Evolutionary conservation across 2,888 invertebrate species (phyloP).

Genomic region (Herminia tarsipennalis): DNA sequence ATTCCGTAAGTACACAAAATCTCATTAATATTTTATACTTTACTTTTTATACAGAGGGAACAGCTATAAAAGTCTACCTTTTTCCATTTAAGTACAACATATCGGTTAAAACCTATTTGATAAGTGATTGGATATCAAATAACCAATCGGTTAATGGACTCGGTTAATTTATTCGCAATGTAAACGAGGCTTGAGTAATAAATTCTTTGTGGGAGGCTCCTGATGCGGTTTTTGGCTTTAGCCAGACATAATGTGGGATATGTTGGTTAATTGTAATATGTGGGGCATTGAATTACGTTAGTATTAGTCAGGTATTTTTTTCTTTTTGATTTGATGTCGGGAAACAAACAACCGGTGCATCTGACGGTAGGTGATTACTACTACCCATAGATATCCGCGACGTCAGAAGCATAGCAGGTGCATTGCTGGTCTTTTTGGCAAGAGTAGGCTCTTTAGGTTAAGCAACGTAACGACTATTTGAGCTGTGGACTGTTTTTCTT

Average conservation of each 20-base stretch:
- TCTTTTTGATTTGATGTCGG: no score
- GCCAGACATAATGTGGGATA: constrained; percentile 1
- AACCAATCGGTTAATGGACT: constrained; percentile 44
- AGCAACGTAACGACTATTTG: no score
- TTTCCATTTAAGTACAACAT: constrained; percentile 16
- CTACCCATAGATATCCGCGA: no score
- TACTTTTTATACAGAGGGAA: constrained; percentile 15
- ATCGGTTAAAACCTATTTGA: constrained; percentile 18
- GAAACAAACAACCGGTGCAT: no score
- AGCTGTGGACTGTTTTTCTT: no score
- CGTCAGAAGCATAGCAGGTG: no score
- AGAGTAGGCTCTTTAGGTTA: no score
- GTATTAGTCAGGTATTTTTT: no score
- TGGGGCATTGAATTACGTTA: no score
- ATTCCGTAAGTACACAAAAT: constrained; percentile 10
- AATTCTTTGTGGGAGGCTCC: background rate
- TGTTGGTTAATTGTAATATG: no score
- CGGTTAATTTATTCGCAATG: constrained; percentile 41
- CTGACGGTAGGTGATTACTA: no score
- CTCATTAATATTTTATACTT: constrained; percentile 20
- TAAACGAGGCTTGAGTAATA: constrained; percentile 16
- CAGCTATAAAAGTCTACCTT: constrained; percentile 26
- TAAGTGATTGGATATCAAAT: constrained; percentile 40
- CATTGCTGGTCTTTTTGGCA: no score
- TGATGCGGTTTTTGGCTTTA: background rate